Base-by-base conservation (phyloP, 2,113 vertebrate genomes). In the Peromyscus polionotus region DNA sequence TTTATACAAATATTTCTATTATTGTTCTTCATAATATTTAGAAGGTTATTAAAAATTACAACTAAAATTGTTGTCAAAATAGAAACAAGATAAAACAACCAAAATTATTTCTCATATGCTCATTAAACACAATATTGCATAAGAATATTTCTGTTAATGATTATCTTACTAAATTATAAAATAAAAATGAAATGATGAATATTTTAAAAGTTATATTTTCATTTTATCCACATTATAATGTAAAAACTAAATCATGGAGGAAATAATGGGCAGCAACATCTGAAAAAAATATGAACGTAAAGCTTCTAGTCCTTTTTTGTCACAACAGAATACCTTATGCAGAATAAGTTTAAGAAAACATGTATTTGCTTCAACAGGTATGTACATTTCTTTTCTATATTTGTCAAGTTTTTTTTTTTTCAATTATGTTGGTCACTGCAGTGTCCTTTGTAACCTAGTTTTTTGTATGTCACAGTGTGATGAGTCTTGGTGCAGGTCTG, bases 181-280 rank as follows among this genome's bases (percentile, higher is more conserved):
- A 8, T 14, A 87, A 90, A n/a, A 2, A 70, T 95, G 61, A 92
- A 86, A 61, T 36, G 13, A 45, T 42, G 26, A 22, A 70, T 70
- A 0, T 92, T 33, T 68, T 10, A 63, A 79, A 48, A 0, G 0
- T 68, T 90, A 48, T 51, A 6, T 84, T 90, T 86, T 39, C 39
- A 0, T 17, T 2, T 39, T 0, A 73, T 89, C 8, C 1, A 70
- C 4, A 16, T 75, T 93, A 80, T 1, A 80, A 2, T 72, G 7
- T 1, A 76, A 36, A 88, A 86, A 45, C 28, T 84, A 91, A 67
- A 20, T 93, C 14, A 28, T 59, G 24, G 22, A 36, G 22, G 22
- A 89, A 88, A 22, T 48, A 42, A n/a, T 63, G 28, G 11, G 42
- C 3, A 80, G 17, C 84, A 14, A 77, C 0, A 65, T 85, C 16